Evolutionary conservation across 2,797 vertebrate genomes (phyloP).

Genomic region (Adrianichthys oophorus): DNA sequence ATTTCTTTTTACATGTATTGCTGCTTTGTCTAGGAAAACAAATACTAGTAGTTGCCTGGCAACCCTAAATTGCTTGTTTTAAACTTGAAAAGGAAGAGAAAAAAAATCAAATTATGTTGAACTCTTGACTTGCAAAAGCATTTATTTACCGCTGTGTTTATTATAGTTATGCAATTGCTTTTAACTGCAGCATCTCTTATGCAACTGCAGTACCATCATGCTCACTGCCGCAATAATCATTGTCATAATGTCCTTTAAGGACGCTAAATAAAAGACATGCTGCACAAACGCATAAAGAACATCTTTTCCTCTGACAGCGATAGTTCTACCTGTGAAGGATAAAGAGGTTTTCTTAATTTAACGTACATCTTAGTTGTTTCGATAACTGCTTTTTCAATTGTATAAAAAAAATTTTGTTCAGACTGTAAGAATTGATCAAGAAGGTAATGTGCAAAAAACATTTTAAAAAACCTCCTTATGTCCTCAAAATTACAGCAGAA

Average conservation of each 20-base stretch:
- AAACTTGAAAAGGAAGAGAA: conserved; percentile 1
- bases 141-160: conserved; percentile 25
- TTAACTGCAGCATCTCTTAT: conserved; percentile 15
- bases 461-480: too few species aligned
- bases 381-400: too few species aligned
- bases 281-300: too few species aligned
- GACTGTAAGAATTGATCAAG: too few species aligned
- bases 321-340: too few species aligned
- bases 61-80: conserved; percentile 25
- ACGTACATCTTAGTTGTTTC: too few species aligned
- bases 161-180: conserved; percentile 25
- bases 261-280: too few species aligned
- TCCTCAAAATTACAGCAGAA: too few species aligned
- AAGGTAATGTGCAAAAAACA: too few species aligned
- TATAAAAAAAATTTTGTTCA: too few species aligned
- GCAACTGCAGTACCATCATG: background rate
- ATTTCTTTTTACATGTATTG: conserved; percentile 14
- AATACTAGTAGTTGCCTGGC: conserved; percentile 43
- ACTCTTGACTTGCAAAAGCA: conserved; percentile 2
- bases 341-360: too few species aligned
- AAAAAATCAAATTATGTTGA: conserved; percentile 9
- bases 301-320: too few species aligned
- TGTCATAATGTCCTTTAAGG: background rate
- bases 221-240: conserved; percentile 18
- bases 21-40: background rate